Percentiles rank a stretch among this genome's conserved stretches.
Evolutionary conservation across 2,797 vertebrate genomes (phyloP).

Genomic region (Hypotaenidia okinawae): DNA sequence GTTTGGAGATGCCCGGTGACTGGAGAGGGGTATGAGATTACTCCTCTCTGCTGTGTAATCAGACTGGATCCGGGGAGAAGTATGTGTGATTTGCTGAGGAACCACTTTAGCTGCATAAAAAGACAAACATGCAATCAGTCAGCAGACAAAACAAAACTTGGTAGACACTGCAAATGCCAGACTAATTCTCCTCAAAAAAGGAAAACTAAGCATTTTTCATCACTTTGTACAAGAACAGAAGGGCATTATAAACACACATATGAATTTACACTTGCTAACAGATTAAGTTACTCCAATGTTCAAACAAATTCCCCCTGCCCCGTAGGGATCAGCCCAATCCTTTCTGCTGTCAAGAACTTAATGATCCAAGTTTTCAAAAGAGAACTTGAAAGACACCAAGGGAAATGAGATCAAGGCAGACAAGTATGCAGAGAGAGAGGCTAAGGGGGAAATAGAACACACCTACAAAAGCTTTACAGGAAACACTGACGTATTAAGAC

Average conservation of each 20-base stretch:
- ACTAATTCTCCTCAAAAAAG: neutral
- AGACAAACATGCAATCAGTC: neutral
- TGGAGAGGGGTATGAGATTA: constrained; percentile 92
- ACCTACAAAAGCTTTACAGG: neutral
- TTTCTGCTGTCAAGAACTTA: neutral
- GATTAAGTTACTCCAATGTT: neutral
- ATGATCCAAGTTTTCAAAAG: neutral
- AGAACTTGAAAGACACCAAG: neutral
- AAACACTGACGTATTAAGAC: neutral
- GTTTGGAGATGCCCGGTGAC: constrained; percentile 94
- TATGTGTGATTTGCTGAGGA: constrained; percentile 96
- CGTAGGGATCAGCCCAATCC: neutral
- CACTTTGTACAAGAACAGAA: neutral
- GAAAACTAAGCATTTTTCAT: neutral
- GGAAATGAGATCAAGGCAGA: neutral
- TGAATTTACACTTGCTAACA: neutral
- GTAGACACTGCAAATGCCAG: neutral
- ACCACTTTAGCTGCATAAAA: constrained; percentile 92
- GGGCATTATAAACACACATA: neutral
- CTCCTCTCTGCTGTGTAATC: constrained; percentile 92
- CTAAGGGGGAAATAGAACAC: neutral
- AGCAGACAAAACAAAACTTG: neutral
- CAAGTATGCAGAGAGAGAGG: neutral
- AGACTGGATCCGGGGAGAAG: constrained; percentile 92
- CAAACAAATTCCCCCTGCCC: neutral